These are phyloP conservation scores for Promerops cafer DNA, from an alignment of 2,113 vertebrate species.

Conservation along the genomic window DNA sequence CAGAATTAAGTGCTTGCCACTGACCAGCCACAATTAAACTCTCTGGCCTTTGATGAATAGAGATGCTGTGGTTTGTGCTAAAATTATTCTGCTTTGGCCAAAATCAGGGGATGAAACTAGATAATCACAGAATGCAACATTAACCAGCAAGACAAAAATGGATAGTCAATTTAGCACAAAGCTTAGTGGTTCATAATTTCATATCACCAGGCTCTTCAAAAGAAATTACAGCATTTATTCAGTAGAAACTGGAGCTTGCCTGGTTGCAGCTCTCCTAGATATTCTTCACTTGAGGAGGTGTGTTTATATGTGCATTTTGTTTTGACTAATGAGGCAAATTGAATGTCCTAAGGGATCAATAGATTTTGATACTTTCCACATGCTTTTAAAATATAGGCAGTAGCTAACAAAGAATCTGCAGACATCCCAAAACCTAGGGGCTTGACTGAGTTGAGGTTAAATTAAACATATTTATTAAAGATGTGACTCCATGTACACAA, in stretches of 20 bases:
- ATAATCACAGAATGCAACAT: constrained; percentile 46
- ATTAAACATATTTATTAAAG: background rate
- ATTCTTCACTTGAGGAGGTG: background rate
- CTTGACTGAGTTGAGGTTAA: background rate
- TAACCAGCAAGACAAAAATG: constrained; percentile 22
- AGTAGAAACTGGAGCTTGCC: background rate
- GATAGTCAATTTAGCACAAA: constrained; percentile 10
- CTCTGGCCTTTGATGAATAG: background rate
- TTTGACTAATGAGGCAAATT: background rate
- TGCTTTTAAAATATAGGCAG: background rate
- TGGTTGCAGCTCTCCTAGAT: background rate
- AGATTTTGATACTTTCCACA: background rate
- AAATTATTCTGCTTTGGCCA: background rate
- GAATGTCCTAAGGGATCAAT: background rate
- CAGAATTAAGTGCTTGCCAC: background rate
- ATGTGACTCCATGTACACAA: background rate
- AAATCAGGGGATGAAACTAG: background rate
- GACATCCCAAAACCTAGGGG: background rate
- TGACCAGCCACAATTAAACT: background rate
- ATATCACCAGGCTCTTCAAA: constrained; percentile 16
- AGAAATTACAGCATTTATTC: background rate
- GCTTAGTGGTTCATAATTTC: constrained; percentile 47
- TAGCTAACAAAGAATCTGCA: background rate
- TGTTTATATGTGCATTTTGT: background rate
- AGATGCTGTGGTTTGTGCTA: background rate